phyloP scores from a whole-genome alignment of 2,888 invertebrate species.

The Sycophila texana region DNA sequence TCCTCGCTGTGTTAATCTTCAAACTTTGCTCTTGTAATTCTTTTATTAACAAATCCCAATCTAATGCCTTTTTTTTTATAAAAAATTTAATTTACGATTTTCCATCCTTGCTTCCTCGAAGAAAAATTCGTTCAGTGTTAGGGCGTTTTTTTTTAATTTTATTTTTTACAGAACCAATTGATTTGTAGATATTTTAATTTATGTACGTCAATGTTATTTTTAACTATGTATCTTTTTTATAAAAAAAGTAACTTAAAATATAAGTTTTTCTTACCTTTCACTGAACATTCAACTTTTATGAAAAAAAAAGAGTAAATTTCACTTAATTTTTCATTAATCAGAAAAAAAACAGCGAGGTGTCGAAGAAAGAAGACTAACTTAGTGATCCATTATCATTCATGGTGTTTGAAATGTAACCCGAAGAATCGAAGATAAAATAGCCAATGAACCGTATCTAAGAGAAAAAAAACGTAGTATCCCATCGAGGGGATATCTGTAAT shows the following conservation, averaged over 20 bases:
- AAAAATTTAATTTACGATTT: slow-evolving; percentile 14
- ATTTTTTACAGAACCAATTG: background rate
- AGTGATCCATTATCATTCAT: background rate
- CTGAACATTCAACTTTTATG: too few species aligned
- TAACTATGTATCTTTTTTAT: background rate
- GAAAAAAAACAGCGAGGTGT: slow-evolving; percentile 9
- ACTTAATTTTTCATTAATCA: background rate
- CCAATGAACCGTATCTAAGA: background rate
- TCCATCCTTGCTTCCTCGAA: slow-evolving; percentile 32
- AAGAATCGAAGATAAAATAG: slow-evolving; percentile 26
- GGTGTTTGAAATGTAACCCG: background rate
- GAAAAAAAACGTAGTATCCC: background rate
- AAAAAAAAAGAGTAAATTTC: too few species aligned
- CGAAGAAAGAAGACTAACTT: slow-evolving; percentile 23
- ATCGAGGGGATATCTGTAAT: background rate
- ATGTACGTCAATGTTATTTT: too few species aligned
- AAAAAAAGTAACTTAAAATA: too few species aligned
- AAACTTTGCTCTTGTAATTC: slow-evolving; percentile 53
- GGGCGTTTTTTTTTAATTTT: background rate
- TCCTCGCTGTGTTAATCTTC: slow-evolving; percentile 56
- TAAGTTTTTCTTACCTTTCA: too few species aligned
- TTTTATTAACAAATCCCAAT: slow-evolving; percentile 45
- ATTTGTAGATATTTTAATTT: too few species aligned
- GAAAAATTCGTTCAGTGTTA: too few species aligned
- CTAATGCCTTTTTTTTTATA: background rate